Conservation (phyloP, 2,113 vertebrate genomes). For the Phocoena sinus region DNA sequence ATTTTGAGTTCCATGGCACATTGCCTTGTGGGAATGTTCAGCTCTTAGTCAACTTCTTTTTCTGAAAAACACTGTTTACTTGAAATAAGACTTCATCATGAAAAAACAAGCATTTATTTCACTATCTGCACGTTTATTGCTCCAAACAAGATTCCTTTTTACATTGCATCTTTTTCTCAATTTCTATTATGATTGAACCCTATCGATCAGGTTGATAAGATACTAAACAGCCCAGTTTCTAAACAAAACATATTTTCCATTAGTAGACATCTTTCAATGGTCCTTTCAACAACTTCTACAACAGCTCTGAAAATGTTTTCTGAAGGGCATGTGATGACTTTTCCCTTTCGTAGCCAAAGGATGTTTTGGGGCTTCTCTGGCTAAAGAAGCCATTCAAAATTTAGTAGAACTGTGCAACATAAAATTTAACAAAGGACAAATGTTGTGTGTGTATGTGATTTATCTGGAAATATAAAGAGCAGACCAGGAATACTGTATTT, state of each 20-base stretch:
- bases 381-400: slow-evolving; percentile 55
- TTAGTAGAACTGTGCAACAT: background rate
- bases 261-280: slow-evolving; percentile 13
- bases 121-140: background rate
- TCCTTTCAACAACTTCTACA: background rate
- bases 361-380: slow-evolving; percentile 8
- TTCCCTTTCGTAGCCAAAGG: background rate
- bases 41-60: background rate
- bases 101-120: background rate
- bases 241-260: background rate
- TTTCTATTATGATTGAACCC: slow-evolving; percentile 31
- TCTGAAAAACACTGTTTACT: background rate
- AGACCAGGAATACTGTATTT: background rate
- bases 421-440: slow-evolving; percentile 45
- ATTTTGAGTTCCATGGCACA: background rate
- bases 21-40: background rate
- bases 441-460: background rate
- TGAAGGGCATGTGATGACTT: background rate
- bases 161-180: background rate
- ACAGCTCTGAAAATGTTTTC: slow-evolving; percentile 18
- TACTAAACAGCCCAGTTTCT: background rate
- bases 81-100: slow-evolving; percentile 26
- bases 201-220: background rate
- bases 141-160: background rate
- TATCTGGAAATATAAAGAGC: background rate